Evolutionary conservation across 2,113 vertebrate species (phyloP), one percentile per base, ranked within the genome.

Genomic region (Scytalopus superciliaris): DNA sequence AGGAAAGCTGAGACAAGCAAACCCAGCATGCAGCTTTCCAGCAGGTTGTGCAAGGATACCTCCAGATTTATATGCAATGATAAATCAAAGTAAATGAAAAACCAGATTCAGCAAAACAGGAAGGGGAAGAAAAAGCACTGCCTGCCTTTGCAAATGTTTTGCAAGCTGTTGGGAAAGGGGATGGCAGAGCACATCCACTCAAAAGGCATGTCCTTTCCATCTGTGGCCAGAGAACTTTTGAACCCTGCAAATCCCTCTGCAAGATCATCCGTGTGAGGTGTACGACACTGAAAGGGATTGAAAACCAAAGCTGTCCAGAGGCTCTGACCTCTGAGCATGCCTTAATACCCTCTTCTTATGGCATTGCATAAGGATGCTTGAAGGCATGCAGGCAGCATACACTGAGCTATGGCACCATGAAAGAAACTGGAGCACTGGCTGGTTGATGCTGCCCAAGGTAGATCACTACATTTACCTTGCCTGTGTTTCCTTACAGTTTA

Each of bases 311-410:
- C 94, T 95, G 77, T 28, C 19, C 87, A 91, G 64, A 77, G 77
- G 87, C 80, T 95, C 53, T 87, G 93, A 92, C 69, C 93, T 91
- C 91, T 78, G 81, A 94, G 78, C 56, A 24, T 39, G 93, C 69
- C 89, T 96, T 97, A 95, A 96, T 94, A 62, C 81, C 62, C 55
- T 67, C 87, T 79, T 90, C 91, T 97, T 94, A 94, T 3, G 45
- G 72, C 78, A 76, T 85, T 95, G 93, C 93, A 25, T 94, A 96
- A 96, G 87, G 49, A 56, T 3, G 57, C 19, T 70, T 19, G 27
- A 49, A 59, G 63, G 70, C 6, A 0, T 18, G 82, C 0, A 0
- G 63, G 70, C 40, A 75, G 88, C 70, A 23, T 2, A 27, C 0
- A 0, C 63, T 23, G 62, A 86, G 72, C 72, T 55, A n/a, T 0